Base-by-base conservation (phyloP, 2,888 invertebrate species). In the Lottia scabra region DNA sequence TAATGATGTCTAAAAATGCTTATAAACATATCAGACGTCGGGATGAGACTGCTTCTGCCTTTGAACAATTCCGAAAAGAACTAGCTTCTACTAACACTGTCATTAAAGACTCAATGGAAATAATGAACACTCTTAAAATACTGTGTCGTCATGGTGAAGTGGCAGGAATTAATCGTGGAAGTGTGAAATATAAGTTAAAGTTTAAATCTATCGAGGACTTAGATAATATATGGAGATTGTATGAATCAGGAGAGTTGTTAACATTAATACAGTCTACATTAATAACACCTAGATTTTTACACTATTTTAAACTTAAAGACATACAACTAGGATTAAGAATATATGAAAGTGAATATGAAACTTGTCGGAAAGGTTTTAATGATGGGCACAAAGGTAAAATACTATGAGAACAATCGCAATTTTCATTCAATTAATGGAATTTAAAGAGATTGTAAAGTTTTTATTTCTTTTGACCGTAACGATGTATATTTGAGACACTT, bases 1-100 rank as follows among this genome's bases (percentile, higher is more conserved):
- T 83, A 2, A 12, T 73, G 4, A 81, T 83, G 81, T 81, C 83
- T 19, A 78, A 81, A 68, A 75, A 76, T 62, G 83, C 83, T 0
- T 81, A 74, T 64, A 43, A 73, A 5, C 71, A 78, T 15, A 80
- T 83, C 10, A 75, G 81, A 23, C 75, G 81, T 6, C 71, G 80
- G 26, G 81, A 81, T 67, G 72, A 72, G 1, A 76, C 79, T 15
- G 78, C 81, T 4, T 78, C 83, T 3, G 68, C 81, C 16, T 82
- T 79, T 71, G 83, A 82, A 74, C 83, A 83, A 63, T 83, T 82
- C 64, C 78, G 79, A 27, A 83, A 83, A 72, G 83, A 83, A 65
- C 68, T 80, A 8, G 68, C 74, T 10, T 79, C 80, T 68, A 83
- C 83, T 8, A 83, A 82, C 65, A 67, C 75, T 48, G 72, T 79